Base-by-base conservation (phyloP, 92 coral and sea anemone species). In the Meandrina meandrites region DNA sequence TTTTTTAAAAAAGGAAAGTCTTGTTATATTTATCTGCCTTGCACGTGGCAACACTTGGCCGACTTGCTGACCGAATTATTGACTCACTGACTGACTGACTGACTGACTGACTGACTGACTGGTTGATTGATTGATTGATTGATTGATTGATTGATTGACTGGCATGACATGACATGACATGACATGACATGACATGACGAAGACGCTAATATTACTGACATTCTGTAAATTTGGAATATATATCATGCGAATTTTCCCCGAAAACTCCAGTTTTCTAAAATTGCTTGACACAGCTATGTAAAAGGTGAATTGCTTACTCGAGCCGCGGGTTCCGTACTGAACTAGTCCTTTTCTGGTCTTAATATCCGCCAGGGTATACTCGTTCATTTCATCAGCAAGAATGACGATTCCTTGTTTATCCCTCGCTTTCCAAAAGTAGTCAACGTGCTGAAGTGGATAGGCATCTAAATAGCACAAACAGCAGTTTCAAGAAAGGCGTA, bases 351-450 rank as follows among this genome's bases (percentile, higher is more conserved):
- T 83, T 75, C 71, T 83, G 10, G 88, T 81, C 32, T 4, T 27
- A 0, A 79, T 91, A 36, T 86, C 86, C 13, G 70, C 62, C 1
- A 91, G 86, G 10, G 57, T 21, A 68, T 86, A 93, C 86, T 93
- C 96, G 37, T 86, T 93, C 96, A 91, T 91, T 3, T 90, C 88
- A 30, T 87, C 92, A 16, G 80, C 91, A 76, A 93, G 81, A 35
- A 93, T 78, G 17, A 19, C 86, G 34, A 93, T 32, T 27, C 85
- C 78, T 24, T 84, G 45, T 32, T 81, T 73, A 40, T 77, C 53
- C 8, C 16, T 78, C 15, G 72, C 79, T 66, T 67, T 74, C 96
- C 96, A 93, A 22, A 27, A 58, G 82, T 91, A 93, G 80, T 89
- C 92, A 28, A 93, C 79, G 28, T 91, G 89, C 24, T 86, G 48